A percentile compares a stretch with the other conserved stretches of the same genome.
phyloP scores from a whole-genome alignment of 2,113 vertebrate genomes.

The Anoura caudifer region DNA sequence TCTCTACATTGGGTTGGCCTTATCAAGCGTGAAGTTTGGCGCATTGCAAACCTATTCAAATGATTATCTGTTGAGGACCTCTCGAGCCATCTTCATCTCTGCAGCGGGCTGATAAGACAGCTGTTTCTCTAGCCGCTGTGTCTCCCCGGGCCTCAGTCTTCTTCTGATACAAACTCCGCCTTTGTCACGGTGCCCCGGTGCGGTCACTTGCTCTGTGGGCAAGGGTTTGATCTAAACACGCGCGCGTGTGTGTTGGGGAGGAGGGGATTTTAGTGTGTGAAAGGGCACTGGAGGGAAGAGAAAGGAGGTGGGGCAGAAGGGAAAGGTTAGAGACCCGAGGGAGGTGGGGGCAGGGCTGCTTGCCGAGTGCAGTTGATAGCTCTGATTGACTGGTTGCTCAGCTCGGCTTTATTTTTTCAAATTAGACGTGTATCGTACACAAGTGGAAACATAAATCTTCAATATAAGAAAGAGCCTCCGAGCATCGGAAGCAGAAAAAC shows the following conservation, averaged over 20 bases:
- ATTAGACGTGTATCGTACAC: conserved; percentile 73
- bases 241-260: not conserved
- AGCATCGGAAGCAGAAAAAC: conserved; percentile 58
- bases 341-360: conserved; percentile 54
- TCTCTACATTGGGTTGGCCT: conserved; percentile 77
- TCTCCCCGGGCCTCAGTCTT: conserved; percentile 78
- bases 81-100: conserved; percentile 85
- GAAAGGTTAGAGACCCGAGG: conserved; percentile 29
- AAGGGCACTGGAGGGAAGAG: not conserved
- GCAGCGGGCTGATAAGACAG: conserved; percentile 87
- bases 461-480: conserved; percentile 41
- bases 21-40: conserved; percentile 85
- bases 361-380: conserved; percentile 27
- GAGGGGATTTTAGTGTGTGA: not conserved
- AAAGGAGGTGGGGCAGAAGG: not conserved
- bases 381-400: conserved; percentile 72
- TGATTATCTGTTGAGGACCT: conserved; percentile 86
- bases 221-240: conserved; percentile 77
- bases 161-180: conserved; percentile 80
- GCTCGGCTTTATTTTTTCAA: conserved; percentile 72
- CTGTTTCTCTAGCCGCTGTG: conserved; percentile 80
- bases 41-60: conserved; percentile 84
- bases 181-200: conserved; percentile 80
- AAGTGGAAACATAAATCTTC: conserved; percentile 72
- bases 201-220: conserved; percentile 78